Evolutionary conservation across 37 sponge, comb jelly and placozoan genomes (phyloP).

Genomic region (Theonella swinhoei): DNA sequence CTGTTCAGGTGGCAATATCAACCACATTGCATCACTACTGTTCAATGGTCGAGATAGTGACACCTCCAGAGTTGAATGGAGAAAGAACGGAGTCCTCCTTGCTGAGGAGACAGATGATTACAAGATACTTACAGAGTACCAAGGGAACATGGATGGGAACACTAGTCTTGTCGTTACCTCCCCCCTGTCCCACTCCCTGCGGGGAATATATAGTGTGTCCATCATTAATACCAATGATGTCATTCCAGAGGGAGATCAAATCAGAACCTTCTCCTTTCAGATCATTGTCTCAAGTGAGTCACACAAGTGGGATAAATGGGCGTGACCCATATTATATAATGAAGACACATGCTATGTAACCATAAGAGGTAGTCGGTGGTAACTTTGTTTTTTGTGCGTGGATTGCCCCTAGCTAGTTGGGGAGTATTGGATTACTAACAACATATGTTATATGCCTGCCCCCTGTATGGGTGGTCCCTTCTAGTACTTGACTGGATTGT

Average conservation of each 20-base stretch:
- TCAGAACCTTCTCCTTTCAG: background rate
- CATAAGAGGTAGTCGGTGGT: no score
- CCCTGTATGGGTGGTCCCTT: no score
- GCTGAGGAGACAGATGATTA: background rate
- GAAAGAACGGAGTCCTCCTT: background rate
- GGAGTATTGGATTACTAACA: no score
- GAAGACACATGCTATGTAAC: no score
- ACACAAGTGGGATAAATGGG: no score
- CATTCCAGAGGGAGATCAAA: background rate
- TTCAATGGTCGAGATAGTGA: background rate
- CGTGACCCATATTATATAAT: no score
- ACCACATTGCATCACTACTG: no score
- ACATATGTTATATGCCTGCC: no score
- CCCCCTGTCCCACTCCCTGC: background rate
- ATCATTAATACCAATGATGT: background rate
- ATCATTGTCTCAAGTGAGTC: background rate
- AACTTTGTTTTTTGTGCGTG: no score
- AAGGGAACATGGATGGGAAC: background rate
- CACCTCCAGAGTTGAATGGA: background rate
- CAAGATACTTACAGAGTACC: background rate
- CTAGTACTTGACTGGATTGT: no score
- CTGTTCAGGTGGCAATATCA: no score
- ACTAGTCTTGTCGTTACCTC: background rate
- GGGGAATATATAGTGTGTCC: background rate
- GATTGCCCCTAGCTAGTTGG: no score